Evolutionary conservation across 1,140 invertebrate genomes (phyloP), one percentile per base, ranked within the genome.

Genomic region (Homalodisca vitripennis): DNA sequence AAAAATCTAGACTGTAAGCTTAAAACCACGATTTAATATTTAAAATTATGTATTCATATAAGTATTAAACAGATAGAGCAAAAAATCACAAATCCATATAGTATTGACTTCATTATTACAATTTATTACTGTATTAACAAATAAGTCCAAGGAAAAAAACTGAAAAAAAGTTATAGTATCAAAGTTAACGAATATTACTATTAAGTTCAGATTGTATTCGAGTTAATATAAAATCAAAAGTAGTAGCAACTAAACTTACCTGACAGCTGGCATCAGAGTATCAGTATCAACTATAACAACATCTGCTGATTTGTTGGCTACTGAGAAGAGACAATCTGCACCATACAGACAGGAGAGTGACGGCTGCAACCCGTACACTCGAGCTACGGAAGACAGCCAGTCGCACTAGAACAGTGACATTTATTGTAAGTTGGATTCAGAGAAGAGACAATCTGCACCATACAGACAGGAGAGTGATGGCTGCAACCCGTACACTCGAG

Each of bases 361-460:
- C 0, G 92, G 92, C 68, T 88, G 83, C 0, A 93, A 79, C 0
- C 90, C 89, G 73, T 89, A 87, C 0, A 89, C 87, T 1, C 84
- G 80, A 0, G 88, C 84, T 0, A 87, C 87, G 74, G 90, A 86
- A 71, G 85, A 83, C 72, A 93, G 74, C 87, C 88, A 90, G 12
- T 85, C 82, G 74, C 92, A 94, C 74, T 94, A 84, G 84, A 12
- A 46, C n/a, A n/a, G n/a, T n/a, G n/a, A n/a, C n/a, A n/a, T n/a
- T n/a, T n/a, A n/a, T n/a, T n/a, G n/a, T n/a, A n/a, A n/a, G n/a
- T n/a, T n/a, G n/a, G n/a, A n/a, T n/a, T n/a, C n/a, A n/a, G n/a
- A n/a, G n/a, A n/a, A n/a, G n/a, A n/a, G n/a, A n/a, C n/a, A n/a
- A n/a, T n/a, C n/a, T n/a, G n/a, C n/a, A n/a, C n/a, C n/a, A n/a